Conservation (phyloP, 2,797 vertebrate genomes). For the Acomys russatus region DNA sequence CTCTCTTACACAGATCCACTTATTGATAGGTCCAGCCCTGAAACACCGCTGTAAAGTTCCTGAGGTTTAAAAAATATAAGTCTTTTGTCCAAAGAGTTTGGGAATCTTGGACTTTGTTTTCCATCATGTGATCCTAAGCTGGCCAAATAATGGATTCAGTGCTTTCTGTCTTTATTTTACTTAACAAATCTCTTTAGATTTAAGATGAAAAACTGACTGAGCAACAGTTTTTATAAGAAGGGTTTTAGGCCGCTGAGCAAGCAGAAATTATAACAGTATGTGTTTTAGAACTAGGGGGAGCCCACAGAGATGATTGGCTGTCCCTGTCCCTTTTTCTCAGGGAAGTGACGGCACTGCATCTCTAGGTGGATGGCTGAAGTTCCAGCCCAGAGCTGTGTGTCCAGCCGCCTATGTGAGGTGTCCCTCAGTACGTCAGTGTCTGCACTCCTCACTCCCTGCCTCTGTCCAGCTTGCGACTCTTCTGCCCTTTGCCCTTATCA, state of each 20-base stretch:
- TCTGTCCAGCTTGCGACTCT: background rate
- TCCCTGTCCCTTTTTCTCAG: background rate
- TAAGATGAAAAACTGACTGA: background rate
- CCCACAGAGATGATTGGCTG: background rate
- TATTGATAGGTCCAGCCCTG: background rate
- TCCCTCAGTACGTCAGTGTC: background rate
- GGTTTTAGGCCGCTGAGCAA: background rate
- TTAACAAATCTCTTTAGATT: slow-evolving; percentile 10
- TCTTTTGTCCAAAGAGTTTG: slow-evolving; percentile 33
- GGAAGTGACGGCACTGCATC: background rate
- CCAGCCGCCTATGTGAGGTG: background rate
- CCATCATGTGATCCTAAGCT: background rate
- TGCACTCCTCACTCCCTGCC: background rate
- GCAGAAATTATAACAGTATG: background rate
- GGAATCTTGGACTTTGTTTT: background rate
- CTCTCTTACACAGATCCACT: no score
- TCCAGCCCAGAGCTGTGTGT: background rate
- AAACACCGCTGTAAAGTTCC: background rate
- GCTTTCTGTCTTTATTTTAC: slow-evolving; percentile 14
- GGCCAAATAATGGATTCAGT: background rate
- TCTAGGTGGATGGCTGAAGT: no score
- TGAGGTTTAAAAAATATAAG: background rate
- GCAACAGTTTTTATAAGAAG: background rate
- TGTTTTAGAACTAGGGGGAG: slow-evolving; percentile 5
- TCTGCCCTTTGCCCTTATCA: background rate